Evolutionary conservation across 1,140 invertebrate species (phyloP), one percentile per base, ranked within the genome.

Genomic region (Neodiprion lecontei): DNA sequence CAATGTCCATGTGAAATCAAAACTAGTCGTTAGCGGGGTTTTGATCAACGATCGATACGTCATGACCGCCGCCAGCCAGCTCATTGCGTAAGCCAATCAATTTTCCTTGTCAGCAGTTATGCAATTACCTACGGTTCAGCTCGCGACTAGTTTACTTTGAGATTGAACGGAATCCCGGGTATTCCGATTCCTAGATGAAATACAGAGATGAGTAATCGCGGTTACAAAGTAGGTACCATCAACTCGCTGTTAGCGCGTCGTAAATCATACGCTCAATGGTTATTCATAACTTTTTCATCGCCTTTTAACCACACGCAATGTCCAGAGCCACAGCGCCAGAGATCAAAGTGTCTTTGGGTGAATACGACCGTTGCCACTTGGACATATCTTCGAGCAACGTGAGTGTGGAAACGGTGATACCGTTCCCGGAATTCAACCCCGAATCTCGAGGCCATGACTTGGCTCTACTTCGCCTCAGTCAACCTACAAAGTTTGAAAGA

Each of bases 11-110:
- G 78, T 88, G 5, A 81, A 81, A 23, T 77, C 79, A 5, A 72
- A 78, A 9, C 73, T 73, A 5, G 73, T 81, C 10, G 72, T 89
- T 50, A 86, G 84, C 50, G 91, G 89, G 40, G 83, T 87, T 50
- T 76, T 92, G 47, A 90, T 91, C 79, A 91, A 91, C 75, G 89
- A 91, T 79, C 87, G 87, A 78, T 91, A 91, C 76, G 81, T 92
- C 2, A 71, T 92, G 48, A 91, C 90, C 14, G 85, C 89, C 12
- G 90, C 90, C 1, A 89, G 87, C 68, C 83, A 84, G 72, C 74
- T 91, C 0, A 76, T 89, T 68, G 87, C 87, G 90, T 91, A 86
- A 76, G 82, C 80, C 73, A 53, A 11, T 72, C 1, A 78, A 11
- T 65, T 66, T 47, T 69, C n/a, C 75, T 53, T 1, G 50, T 10